Evolutionary conservation across 2,797 vertebrate genomes (phyloP), one percentile per base, ranked within the genome.

Genomic region (Rachycentron canadum): DNA sequence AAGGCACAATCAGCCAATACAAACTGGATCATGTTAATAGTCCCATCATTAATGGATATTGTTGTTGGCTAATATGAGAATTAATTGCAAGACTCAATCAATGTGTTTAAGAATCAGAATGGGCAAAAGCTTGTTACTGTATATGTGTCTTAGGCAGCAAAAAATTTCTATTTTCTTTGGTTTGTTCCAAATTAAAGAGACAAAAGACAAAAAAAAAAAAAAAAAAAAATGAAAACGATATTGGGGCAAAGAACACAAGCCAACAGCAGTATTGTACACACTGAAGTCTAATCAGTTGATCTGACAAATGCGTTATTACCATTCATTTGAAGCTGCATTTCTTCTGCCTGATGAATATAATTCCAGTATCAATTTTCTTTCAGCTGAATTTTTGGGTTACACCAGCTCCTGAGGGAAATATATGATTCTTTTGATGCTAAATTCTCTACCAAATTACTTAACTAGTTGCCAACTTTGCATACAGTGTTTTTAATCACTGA

Each of bases 41-140:
- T 79, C 78, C 65, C 16, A 12, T 81, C 79, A 76, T 82, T 81
- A 77, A 84, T 83, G 69, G 73, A 69, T 88, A 72, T 83, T 87
- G 81, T 86, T 85, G 60, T 88, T 92, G 77, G 83, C 84, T 85
- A 80, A 79, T 76, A 49, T 65, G 67, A 82, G 56, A 80, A 76
- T 81, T 70, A n/a, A 64, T 73, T 47, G 78, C 82, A 84, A 78
- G 73, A 47, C 50, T 74, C 67, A 30, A 38, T 76, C 78, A 78
- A n/a, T 73, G 80, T 79, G 34, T 72, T 73, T 4, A 34, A 17
- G 58, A 69, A 77, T 2, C 26, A 63, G 72, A 69, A 67, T 69
- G 52, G n/a, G 63, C 56, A 34, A 58, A 16, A 28, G 38, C 40
- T 45, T 50, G 45, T 21, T 49, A 45, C 28, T 17, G 14, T 60